Percentiles rank a stretch among this genome's conserved stretches.
Evolutionary conservation across 2,797 vertebrate genomes (phyloP).

Genomic region (Lepidocolaptes lacrymiger): DNA sequence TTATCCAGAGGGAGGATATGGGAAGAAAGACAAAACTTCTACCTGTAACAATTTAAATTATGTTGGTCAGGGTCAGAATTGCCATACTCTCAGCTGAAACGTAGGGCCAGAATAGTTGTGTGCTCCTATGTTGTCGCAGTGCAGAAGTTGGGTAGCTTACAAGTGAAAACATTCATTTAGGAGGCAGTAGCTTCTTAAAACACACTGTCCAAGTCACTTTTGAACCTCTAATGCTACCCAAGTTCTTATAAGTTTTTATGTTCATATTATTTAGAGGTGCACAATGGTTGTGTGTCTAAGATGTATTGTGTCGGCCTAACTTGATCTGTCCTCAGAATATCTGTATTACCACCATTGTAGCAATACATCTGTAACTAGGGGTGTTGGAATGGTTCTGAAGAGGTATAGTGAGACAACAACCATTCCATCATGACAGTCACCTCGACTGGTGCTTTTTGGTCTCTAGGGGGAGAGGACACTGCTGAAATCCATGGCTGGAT

Average conservation of each 20-base stretch:
- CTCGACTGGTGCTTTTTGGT: background rate
- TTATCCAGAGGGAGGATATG: background rate
- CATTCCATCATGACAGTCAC: background rate
- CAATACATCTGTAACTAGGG: background rate
- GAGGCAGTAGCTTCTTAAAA: background rate
- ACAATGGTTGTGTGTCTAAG: background rate
- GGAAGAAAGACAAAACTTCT: background rate
- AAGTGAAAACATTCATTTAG: background rate
- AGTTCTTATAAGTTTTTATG: background rate
- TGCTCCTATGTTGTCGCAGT: background rate
- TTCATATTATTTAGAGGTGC: background rate
- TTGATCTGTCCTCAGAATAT: background rate
- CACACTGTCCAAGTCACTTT: background rate
- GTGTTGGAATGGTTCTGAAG: background rate
- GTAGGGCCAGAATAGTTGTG: background rate
- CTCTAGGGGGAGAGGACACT: background rate
- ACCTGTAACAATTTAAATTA: background rate
- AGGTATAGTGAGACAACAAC: background rate
- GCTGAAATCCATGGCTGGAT: background rate
- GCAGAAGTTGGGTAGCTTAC: background rate
- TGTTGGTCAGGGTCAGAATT: background rate
- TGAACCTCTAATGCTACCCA: background rate
- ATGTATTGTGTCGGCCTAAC: background rate
- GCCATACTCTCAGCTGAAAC: background rate
- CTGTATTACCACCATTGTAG: background rate